Conservation (phyloP, 2,113 vertebrate species). For the Chiloscyllium plagiosum region DNA sequence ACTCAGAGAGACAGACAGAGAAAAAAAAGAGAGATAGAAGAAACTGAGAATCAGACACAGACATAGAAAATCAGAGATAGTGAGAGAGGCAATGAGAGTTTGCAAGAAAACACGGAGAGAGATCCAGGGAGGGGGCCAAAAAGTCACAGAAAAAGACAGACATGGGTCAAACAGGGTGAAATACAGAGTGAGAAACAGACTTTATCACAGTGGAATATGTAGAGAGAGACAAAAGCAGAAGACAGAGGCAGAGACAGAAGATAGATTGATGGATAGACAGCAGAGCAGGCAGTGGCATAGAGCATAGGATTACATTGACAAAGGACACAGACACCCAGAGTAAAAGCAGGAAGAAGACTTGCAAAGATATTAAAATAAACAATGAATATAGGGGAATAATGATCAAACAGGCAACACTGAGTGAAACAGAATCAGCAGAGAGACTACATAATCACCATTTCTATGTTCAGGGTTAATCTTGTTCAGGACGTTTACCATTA, state of each 20-base stretch:
- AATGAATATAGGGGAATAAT: not conserved
- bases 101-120: not conserved
- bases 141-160: not conserved
- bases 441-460: not conserved
- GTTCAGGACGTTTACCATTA: not conserved
- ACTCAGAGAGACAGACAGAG: not conserved
- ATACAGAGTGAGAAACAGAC: not conserved
- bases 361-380: not conserved
- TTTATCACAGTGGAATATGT: not conserved
- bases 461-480: too few relatives aligned
- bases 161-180: too few relatives aligned
- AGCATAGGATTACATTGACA: too few relatives aligned
- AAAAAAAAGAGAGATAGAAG: not conserved
- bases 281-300: not conserved
- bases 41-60: not conserved
- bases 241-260: not conserved
- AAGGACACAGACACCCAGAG: not conserved
- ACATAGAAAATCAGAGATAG: not conserved
- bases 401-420: not conserved
- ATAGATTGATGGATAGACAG: not conserved
- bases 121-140: too few relatives aligned
- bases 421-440: not conserved
- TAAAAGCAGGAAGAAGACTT: not conserved
- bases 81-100: not conserved
- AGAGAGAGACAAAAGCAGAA: not conserved